Evolutionary conservation across 1,140 invertebrate genomes (phyloP).

Genomic region (Panagrolaimus sp.): DNA sequence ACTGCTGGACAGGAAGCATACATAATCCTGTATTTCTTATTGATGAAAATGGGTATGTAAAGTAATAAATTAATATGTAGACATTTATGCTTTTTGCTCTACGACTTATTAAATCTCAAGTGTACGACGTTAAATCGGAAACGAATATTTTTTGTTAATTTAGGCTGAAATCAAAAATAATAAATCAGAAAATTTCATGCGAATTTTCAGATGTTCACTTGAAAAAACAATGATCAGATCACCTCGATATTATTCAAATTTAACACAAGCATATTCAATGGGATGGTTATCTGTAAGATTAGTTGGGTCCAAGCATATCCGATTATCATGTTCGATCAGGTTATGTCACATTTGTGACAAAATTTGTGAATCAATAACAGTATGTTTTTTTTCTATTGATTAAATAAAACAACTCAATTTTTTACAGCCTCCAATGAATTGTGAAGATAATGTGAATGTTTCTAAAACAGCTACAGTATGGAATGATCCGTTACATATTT

Average conservation of each 20-base stretch:
- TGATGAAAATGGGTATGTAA: constrained; percentile 37
- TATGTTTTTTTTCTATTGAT: neutral
- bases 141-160: constrained; percentile 23
- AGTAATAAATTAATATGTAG: constrained; percentile 26
- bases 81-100: no score
- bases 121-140: no score
- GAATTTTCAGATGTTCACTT: constrained; percentile 33
- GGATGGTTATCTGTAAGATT: constrained; percentile 49
- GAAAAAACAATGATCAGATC: constrained; percentile 42
- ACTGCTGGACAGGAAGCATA: constrained; percentile 47
- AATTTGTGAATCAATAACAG: constrained; percentile 31
- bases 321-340: constrained; percentile 42
- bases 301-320: constrained; percentile 34
- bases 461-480: no score
- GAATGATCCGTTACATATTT: no score
- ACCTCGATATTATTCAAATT: constrained; percentile 29
- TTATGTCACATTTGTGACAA: constrained; percentile 43
- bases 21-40: constrained; percentile 42
- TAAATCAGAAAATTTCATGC: constrained; percentile 8
- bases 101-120: no score
- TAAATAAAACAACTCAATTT: neutral
- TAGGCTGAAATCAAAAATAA: neutral
- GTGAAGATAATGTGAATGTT: neutral
- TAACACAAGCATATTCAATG: constrained; percentile 34
- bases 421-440: constrained; percentile 12